A percentile compares a stretch with the other conserved stretches of the same genome.
These are phyloP conservation scores for Intellagama lesueurii DNA, from an alignment of 2,797 vertebrate species.

Conservation along the genomic window DNA sequence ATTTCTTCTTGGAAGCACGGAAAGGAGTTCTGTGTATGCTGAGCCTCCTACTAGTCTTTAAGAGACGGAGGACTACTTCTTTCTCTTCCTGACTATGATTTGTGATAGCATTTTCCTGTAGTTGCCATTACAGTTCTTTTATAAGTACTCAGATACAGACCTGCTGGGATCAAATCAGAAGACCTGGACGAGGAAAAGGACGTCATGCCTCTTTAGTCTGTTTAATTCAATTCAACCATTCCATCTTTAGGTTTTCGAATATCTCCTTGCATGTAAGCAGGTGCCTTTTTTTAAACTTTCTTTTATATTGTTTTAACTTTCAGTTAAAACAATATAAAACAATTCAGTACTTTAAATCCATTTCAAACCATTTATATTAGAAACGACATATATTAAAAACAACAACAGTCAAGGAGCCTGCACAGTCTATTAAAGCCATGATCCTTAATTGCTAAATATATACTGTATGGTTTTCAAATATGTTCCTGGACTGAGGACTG, in stretches of 20 bases:
- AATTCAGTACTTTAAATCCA: no score
- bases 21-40: background rate
- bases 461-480: background rate
- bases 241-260: slow-evolving; percentile 18
- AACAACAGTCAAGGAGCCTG: no score
- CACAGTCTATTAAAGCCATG: no score
- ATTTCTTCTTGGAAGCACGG: background rate
- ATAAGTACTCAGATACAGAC: background rate
- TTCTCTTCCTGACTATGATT: background rate
- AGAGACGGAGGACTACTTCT: background rate
- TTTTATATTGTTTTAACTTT: no score
- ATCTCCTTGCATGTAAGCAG: background rate
- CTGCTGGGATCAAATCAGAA: slow-evolving; percentile 27
- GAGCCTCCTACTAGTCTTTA: background rate
- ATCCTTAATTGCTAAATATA: no score
- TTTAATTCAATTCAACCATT: background rate
- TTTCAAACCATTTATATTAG: no score
- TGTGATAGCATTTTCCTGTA: background rate
- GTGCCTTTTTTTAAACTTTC: background rate
- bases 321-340: background rate
- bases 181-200: slow-evolving; percentile 13
- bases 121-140: background rate
- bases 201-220: background rate
- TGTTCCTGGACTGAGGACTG: background rate
- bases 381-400: no score